phyloP scores from a whole-genome alignment of 2,113 vertebrate species.

The Corythornis vintsioides region DNA sequence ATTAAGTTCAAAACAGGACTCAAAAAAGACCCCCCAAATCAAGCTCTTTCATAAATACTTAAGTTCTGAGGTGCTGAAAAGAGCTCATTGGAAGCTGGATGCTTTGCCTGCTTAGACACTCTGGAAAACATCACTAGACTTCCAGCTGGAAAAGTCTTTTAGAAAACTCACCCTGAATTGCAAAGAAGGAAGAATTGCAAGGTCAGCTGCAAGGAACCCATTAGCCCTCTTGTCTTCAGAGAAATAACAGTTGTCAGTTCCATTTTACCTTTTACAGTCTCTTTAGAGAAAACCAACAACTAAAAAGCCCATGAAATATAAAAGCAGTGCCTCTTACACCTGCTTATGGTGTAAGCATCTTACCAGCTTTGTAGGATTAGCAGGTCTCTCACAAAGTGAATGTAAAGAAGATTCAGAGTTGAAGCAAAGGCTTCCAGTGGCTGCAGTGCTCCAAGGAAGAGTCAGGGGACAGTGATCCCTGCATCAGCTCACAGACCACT shows the following conservation, averaged over 20 bases:
- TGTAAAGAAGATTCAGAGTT: not conserved
- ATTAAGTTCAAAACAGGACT: not conserved
- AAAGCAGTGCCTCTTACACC: not conserved
- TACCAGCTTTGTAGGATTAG: not conserved
- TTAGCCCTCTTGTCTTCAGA: not conserved
- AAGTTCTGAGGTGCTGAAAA: not conserved
- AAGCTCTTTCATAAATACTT: not conserved
- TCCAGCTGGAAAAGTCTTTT: conserved; percentile 11
- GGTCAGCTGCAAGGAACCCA: conserved; percentile 9
- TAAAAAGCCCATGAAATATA: not conserved
- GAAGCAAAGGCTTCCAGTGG: not conserved
- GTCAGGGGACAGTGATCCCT: not conserved
- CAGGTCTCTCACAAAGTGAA: not conserved
- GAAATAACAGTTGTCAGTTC: not conserved
- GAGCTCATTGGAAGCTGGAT: not conserved
- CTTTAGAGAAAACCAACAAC: not conserved
- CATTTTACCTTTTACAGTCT: not conserved
- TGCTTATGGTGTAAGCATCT: not conserved
- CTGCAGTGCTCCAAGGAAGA: not conserved
- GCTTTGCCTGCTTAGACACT: not conserved
- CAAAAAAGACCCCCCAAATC: not conserved
- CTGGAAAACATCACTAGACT: not conserved
- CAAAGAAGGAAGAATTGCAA: not conserved
- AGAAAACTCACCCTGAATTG: not conserved
- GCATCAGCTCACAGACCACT: not conserved